phyloP scores from a whole-genome alignment of 2,797 vertebrate genomes.

The Schizopygopsis pylzovi region DNA sequence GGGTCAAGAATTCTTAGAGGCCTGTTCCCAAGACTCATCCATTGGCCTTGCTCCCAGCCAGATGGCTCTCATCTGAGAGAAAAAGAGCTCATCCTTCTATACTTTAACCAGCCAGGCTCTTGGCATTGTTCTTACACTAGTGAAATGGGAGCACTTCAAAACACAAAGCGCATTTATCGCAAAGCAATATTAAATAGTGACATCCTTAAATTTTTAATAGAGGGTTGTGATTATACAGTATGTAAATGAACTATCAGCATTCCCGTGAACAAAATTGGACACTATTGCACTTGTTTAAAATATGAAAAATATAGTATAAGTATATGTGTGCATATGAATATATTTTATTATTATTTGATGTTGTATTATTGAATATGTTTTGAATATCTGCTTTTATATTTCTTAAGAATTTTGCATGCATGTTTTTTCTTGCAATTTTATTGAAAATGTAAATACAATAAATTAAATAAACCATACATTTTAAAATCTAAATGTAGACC shows the following conservation, averaged over 20 bases:
- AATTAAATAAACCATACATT: not conserved
- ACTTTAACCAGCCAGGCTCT: constrained; percentile 54
- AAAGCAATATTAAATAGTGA: not conserved
- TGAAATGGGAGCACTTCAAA: constrained; percentile 30
- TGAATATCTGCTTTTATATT: no score
- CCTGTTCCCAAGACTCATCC: constrained; percentile 44
- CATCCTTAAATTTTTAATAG: not conserved
- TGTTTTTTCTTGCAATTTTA: no score
- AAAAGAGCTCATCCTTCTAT: constrained; percentile 48
- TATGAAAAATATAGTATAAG: no score
- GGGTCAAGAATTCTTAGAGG: constrained; percentile 42
- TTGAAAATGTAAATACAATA: not conserved
- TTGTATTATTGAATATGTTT: no score
- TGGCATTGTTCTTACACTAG: constrained; percentile 41
- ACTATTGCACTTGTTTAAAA: not conserved
- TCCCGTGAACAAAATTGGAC: not conserved
- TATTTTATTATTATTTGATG: no score
- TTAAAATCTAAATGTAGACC: constrained; percentile 19
- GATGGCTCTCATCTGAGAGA: constrained; percentile 51
- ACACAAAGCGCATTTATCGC: constrained; percentile 31
- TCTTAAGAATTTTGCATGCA: no score
- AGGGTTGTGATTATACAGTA: not conserved
- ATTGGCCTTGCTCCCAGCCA: constrained; percentile 56
- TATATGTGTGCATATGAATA: no score
- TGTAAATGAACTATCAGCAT: not conserved